A percentile compares a stretch with the other conserved stretches of the same genome.
Evolutionary conservation across 2,888 invertebrate genomes (phyloP).

Genomic region (Hipparchia semele): DNA sequence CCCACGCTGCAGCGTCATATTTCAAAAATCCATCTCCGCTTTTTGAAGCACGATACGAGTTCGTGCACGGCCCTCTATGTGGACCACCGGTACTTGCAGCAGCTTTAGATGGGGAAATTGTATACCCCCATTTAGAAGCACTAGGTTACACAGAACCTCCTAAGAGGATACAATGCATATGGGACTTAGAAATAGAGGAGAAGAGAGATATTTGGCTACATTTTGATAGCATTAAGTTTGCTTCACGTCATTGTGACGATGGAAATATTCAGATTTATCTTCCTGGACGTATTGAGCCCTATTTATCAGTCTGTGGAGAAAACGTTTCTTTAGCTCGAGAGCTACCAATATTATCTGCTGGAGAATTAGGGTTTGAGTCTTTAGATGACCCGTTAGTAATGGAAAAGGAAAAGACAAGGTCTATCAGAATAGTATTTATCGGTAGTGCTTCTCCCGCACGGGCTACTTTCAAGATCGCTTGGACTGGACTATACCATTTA

Average conservation of each 20-base stretch:
- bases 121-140: conserved; percentile 93
- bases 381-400: conserved; percentile 80
- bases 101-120: conserved; percentile 92
- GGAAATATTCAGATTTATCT: conserved; percentile 93
- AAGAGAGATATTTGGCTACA: conserved; percentile 94
- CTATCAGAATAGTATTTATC: conserved; percentile 88
- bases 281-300: conserved; percentile 88
- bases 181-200: conserved; percentile 91
- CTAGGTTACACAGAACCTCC: conserved; percentile 86
- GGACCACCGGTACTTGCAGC: conserved; percentile 92
- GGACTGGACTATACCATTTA: conserved; percentile 94
- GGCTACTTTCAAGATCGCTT: conserved; percentile 93
- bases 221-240: conserved; percentile 93
- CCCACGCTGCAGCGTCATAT: conserved; percentile 93
- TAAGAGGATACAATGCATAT: conserved; percentile 89
- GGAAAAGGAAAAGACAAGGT: conserved; percentile 84
- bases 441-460: conserved; percentile 91
- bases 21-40: conserved; percentile 93
- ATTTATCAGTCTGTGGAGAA: conserved; percentile 92
- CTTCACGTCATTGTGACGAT: conserved; percentile 92
- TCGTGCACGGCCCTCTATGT: conserved; percentile 94
- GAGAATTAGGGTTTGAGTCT: conserved; percentile 87
- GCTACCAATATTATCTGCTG: conserved; percentile 90
- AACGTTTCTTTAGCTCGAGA: conserved; percentile 92
- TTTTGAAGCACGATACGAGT: conserved; percentile 94